These are phyloP conservation scores for Trachelus iudaicus DNA, from an alignment of 2,888 invertebrate species.

Conservation along the genomic window DNA sequence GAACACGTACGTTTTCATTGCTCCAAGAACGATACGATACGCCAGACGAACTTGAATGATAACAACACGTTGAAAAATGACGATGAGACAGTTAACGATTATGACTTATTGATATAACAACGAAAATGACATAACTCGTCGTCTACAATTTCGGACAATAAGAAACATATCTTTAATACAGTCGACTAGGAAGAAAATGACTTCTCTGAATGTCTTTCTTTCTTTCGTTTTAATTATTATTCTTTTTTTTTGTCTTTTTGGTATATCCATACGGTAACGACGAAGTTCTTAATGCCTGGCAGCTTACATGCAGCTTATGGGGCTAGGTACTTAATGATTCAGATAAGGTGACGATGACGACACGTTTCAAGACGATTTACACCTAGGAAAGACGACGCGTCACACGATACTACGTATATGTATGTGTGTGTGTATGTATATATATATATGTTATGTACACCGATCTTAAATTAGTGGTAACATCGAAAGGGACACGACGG, in stretches of 20 bases:
- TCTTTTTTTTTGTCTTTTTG: conserved; percentile 34
- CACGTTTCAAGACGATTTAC: conserved; percentile 2
- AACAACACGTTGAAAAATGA: neutral
- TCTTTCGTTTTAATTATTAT: conserved; percentile 14
- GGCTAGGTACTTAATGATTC: neutral
- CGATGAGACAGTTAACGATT: neutral
- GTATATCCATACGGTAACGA: conserved; percentile 30
- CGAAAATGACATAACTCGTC: neutral
- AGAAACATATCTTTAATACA: conserved; percentile 53
- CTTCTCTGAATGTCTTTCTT: conserved; percentile 21
- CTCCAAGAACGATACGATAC: neutral
- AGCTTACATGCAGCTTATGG: neutral
- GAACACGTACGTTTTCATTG: neutral
- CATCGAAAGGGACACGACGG: conserved; percentile 23
- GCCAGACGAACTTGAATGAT: neutral
- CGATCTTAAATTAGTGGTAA: conserved; percentile 45
- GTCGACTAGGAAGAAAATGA: conserved; percentile 51
- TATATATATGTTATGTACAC: conserved; percentile 34
- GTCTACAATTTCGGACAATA: conserved; percentile 19
- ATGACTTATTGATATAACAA: neutral
- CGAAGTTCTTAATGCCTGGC: conserved; percentile 1
- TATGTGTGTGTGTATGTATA: conserved; percentile 22
- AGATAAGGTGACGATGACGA: neutral
- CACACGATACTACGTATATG: conserved; percentile 9
- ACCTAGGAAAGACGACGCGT: neutral